Percentiles rank a stretch among this genome's conserved stretches.
phyloP scores from a whole-genome alignment of 2,113 vertebrate genomes.

The Oryzias curvinotus region DNA sequence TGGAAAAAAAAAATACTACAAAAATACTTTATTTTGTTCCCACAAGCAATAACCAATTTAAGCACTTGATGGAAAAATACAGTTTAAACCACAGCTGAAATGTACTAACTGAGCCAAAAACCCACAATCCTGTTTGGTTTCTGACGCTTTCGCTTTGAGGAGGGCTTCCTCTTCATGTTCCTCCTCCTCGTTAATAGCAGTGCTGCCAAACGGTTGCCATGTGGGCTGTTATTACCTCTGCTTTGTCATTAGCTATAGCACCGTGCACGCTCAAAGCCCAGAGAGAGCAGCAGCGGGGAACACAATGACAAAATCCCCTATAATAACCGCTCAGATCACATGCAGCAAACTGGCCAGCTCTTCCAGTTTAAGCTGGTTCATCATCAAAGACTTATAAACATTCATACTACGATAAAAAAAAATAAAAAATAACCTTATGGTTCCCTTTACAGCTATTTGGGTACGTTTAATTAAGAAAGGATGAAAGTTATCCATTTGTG shows the following conservation, averaged over 20 bases:
- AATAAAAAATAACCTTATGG: background rate
- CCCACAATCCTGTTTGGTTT: too few relatives aligned
- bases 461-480: background rate
- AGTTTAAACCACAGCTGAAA: too few relatives aligned
- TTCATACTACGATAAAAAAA: background rate
- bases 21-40: background rate
- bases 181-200: conserved; percentile 64
- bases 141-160: conserved; percentile 16
- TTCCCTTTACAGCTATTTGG: background rate
- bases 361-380: background rate
- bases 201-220: conserved; percentile 58
- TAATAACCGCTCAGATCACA: conserved; percentile 55
- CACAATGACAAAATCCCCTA: conserved; percentile 62
- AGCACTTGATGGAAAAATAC: too few relatives aligned
- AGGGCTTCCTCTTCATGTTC: conserved; percentile 40
- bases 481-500: background rate
- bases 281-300: conserved; percentile 52
- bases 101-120: too few relatives aligned
- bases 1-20: conserved; percentile 1
- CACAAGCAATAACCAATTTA: too few relatives aligned
- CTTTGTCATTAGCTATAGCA: conserved; percentile 68
- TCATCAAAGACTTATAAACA: background rate
- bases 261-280: conserved; percentile 49
- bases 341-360: conserved; percentile 11
- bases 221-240: conserved; percentile 68